Evolutionary conservation across 1,140 invertebrate species (phyloP).

Genomic region (Drosophila insularis): DNA sequence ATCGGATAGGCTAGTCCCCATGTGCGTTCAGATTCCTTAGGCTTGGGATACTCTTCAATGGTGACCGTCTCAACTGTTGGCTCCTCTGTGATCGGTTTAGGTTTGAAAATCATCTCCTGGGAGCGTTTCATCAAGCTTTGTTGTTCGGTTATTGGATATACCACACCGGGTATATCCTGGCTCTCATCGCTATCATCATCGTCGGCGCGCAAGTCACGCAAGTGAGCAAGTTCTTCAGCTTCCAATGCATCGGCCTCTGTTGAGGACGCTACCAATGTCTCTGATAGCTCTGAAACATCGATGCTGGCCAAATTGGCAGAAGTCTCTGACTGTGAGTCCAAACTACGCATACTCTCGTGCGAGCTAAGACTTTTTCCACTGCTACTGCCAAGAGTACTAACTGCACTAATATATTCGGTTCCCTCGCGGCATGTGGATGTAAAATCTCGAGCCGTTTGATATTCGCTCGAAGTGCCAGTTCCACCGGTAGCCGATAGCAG

Average conservation of each 20-base stretch:
- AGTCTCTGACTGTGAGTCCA: constrained; percentile 94
- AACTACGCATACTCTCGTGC: constrained; percentile 93
- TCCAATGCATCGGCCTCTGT: constrained; percentile 83
- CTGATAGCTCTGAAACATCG: constrained; percentile 94
- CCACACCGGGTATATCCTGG: constrained; percentile 47
- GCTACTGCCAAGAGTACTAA: constrained; percentile 83
- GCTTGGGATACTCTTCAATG: constrained; percentile 76
- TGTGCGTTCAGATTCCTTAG: constrained; percentile 70
- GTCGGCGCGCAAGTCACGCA: constrained; percentile 63
- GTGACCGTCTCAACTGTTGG: constrained; percentile 28
- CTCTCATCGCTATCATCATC: constrained; percentile 78
- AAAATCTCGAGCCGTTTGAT: constrained; percentile 92
- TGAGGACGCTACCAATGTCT: constrained; percentile 93
- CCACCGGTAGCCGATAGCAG: constrained; percentile 82
- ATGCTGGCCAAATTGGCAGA: constrained; percentile 93
- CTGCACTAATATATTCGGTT: constrained; percentile 92
- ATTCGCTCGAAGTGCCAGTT: constrained; percentile 88
- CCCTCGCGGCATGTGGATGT: constrained; percentile 86
- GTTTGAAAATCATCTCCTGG: constrained; percentile 94
- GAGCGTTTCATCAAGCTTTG: constrained; percentile 92
- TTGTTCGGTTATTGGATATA: constrained; percentile 81
- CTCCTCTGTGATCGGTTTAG: constrained; percentile 81
- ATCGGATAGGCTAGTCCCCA: constrained; percentile 74
- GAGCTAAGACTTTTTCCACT: constrained; percentile 88
- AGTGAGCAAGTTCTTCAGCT: constrained; percentile 63